Conservation (phyloP, 2,113 vertebrate species). For the Triplophysa dalaica region DNA sequence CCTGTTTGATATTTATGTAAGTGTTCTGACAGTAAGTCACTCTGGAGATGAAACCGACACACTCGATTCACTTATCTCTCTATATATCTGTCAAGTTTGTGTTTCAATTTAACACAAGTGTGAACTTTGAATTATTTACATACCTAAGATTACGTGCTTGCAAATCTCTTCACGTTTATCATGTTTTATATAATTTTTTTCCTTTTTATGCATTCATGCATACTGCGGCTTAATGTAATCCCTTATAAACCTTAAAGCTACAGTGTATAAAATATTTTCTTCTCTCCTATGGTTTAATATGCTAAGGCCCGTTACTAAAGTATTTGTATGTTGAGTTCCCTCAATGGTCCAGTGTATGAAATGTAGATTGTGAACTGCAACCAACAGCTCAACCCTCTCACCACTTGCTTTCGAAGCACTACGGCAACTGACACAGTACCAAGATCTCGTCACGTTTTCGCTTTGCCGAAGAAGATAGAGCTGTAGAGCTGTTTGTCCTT, state of each 20-base stretch:
- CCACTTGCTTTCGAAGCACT: too few species aligned
- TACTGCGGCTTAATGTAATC: not conserved
- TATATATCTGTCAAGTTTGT: slow-evolving; percentile 4
- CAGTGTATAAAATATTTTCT: too few species aligned
- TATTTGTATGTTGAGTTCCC: too few species aligned
- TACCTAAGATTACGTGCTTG: not conserved
- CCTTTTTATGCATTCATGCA: not conserved
- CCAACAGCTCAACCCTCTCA: too few species aligned
- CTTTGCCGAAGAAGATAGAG: too few species aligned
- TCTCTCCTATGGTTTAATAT: too few species aligned
- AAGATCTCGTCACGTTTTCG: too few species aligned
- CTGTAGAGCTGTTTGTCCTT: too few species aligned
- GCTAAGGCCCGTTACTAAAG: too few species aligned
- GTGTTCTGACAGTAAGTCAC: not conserved
- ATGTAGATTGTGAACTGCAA: too few species aligned
- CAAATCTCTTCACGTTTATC: slow-evolving; percentile 1
- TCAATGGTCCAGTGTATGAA: too few species aligned
- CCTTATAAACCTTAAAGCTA: not conserved
- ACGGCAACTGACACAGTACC: too few species aligned
- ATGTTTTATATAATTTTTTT: not conserved
- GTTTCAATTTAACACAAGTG: not conserved
- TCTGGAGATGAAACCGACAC: not conserved
- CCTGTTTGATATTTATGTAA: slow-evolving; percentile 13
- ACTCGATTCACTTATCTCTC: not conserved
- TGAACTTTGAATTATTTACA: not conserved